Evolutionary conservation across 30 jellyfish, hydroid and myxozoan genomes (phyloP), one percentile per base, ranked within the genome.

Genomic region (Mastigias papua): DNA sequence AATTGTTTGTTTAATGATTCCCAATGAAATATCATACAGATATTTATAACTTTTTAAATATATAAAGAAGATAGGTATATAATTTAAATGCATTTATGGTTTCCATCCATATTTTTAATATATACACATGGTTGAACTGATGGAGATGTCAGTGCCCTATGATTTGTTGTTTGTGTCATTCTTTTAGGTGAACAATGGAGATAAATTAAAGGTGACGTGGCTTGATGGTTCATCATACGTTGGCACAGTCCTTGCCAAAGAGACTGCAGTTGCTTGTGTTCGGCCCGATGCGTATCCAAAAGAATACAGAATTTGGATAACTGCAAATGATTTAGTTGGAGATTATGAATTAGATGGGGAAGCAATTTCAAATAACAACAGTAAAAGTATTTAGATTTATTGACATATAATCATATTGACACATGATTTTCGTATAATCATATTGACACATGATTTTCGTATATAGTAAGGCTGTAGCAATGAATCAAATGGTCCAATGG

Each of bases 161-260:
- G n/a, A n/a, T n/a, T n/a, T 19, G 20, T 16, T 37, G 62, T 28
- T 1, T 30, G 69, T 57, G 10, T 62, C 5, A 60, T 22, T 23
- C 15, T 16, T 81, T 29, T 30, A 82, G 92, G 34, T 82, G 2
- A 30, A 27, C 1, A 71, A 69, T 11, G 86, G 72, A n/a, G 86
- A 69, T 58, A 69, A 82, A 63, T 64, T 82, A 31, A 48, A 70
- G 32, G 85, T 69, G 67, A 51, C 48, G n/a, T 82, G 92, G 92
- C 42, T 69, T 30, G 92, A 82, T 69, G 92, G 92, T 1, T 69
- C 92, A 19, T 54, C 86, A 6, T 82, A 82, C 50, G 51, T 54
- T 17, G 92, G 79, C 67, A 82, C 85, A 20, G 92, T 82, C 22
- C 67, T 82, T 23, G 20, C 27, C 42, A 57, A 25, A 32, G 72